Evolutionary conservation across 1,140 invertebrate genomes (phyloP).

Genomic region (Pantala flavescens): DNA sequence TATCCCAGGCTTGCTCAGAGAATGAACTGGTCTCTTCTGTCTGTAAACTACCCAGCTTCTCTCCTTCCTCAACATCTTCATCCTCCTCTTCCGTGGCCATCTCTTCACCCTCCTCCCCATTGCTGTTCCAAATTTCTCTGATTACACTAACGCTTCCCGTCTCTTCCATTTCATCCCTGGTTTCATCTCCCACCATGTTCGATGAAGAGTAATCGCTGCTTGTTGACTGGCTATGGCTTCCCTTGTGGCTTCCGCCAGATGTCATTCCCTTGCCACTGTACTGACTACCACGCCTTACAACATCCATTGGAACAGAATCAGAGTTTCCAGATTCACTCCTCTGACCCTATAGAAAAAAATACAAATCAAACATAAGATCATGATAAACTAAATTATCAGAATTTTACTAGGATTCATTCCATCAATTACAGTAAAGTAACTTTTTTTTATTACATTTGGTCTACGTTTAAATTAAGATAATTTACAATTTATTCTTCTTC

Average conservation of each 20-base stretch:
- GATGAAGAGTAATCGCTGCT: not conserved
- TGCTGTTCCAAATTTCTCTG: not conserved
- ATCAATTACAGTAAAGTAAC: no score
- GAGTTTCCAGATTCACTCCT: constrained; percentile 48
- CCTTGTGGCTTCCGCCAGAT: constrained; percentile 28
- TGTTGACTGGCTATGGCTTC: not conserved
- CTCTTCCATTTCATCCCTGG: not conserved
- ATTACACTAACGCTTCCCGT: not conserved
- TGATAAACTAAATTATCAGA: not conserved
- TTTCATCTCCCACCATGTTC: not conserved
- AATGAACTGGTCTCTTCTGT: constrained; percentile 52
- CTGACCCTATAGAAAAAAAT: constrained; percentile 32
- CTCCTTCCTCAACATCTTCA: not conserved
- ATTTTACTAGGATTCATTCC: no score
- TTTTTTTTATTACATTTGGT: no score
- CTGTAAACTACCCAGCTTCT: constrained; percentile 23
- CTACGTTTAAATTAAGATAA: no score
- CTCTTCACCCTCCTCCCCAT: not conserved
- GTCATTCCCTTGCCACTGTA: constrained; percentile 15
- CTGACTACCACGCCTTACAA: not conserved
- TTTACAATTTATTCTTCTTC: no score
- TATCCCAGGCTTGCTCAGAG: constrained; percentile 66
- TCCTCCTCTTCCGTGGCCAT: not conserved
- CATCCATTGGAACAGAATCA: constrained; percentile 33
- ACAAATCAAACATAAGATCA: constrained; percentile 14